Evolutionary conservation across 1,140 invertebrate species (phyloP), one percentile per base, ranked within the genome.

Genomic region (Drosophila sp.): DNA sequence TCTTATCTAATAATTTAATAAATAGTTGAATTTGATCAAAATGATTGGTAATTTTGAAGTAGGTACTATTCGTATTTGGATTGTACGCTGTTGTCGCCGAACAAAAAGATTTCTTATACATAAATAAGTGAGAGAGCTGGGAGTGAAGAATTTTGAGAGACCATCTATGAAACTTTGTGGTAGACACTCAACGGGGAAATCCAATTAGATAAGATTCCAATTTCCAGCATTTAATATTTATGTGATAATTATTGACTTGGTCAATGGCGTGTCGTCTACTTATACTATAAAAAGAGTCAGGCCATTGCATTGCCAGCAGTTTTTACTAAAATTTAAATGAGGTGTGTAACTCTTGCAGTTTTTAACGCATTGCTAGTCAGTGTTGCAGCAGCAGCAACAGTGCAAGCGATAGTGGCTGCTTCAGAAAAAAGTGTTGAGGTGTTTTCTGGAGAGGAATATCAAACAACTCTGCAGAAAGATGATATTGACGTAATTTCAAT

Each of bases 141-240:
- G 10, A 7, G 0, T 1, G 7, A 23, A 47, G 44, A 25, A 17
- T 47, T 50, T 50, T 27, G 44, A 4, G 25, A 8, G 44, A 50
- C 44, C 44, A 50, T 47, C 44, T 27, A 25, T 8, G 5, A 6
- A 2, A 50, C 44, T 25, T 27, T 50, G 23, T 27, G 44, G 7
- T 50, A 50, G 25, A 17, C 23, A 50, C 23, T 8, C 6, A 25
- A 6, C 7, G 44, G 44, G 44, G 3, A 50, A 50, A 50, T 50
- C 44, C 44, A 50, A 8, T 8, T 10, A 50, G 44, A 50, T 50
- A 50, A 50, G 44, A 50, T 50, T 50, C 11, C 11, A 38, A 44
- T 44, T 44, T 44, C 4, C 17, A 44, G 35, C 35, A 38, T 38
- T 44, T 44, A 17, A 44, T 44, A 4, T 44, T 44, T 44, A 10